Conservation (phyloP, 2,797 vertebrate genomes). For the Pelochelys cantorii region DNA sequence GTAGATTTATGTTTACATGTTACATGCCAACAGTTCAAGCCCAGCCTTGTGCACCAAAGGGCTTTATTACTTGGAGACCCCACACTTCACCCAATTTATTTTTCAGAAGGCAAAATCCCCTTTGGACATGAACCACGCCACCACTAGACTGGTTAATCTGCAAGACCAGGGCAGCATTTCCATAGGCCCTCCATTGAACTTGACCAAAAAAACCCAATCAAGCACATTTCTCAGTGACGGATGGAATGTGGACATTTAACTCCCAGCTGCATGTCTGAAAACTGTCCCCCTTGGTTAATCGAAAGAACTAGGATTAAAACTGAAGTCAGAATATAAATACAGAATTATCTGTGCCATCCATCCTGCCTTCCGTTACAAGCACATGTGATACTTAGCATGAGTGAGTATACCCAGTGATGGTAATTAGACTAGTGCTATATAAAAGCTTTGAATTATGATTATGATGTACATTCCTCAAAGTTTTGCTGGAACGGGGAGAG, state of each 20-base stretch:
- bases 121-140: background rate
- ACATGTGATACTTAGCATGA: background rate
- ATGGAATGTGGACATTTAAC: background rate
- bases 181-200: background rate
- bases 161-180: background rate
- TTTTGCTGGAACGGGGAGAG: background rate
- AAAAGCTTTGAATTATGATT: background rate
- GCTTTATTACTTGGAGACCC: background rate
- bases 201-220: background rate
- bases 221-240: background rate
- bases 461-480: background rate
- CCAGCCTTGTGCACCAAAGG: background rate
- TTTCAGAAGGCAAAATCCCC: background rate
- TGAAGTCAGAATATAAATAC: background rate
- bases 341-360: slow-evolving; percentile 3
- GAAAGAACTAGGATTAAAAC: slow-evolving; percentile 4
- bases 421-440: background rate
- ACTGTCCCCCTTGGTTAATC: background rate
- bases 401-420: background rate
- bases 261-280: background rate
- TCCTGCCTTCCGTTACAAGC: background rate
- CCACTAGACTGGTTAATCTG: background rate
- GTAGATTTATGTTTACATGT: background rate
- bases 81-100: background rate
- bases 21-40: background rate